These are phyloP conservation scores for Heterodera schachtii DNA, from an alignment of 1,140 invertebrate genomes.

Conservation along the genomic window DNA sequence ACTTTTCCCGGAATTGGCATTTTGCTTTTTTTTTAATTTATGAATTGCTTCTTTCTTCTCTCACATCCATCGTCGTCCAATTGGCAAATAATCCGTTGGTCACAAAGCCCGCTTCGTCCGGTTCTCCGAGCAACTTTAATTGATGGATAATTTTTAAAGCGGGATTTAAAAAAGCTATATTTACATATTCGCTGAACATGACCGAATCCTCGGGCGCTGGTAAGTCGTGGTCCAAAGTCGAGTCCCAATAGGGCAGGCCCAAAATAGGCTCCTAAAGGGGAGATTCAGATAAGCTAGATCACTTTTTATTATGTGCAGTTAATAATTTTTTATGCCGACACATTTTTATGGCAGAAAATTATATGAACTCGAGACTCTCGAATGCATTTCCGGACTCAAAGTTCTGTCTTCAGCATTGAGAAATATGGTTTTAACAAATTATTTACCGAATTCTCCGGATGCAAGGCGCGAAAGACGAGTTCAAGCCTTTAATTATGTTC, in stretches of 20 bases:
- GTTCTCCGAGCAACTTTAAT: slow-evolving; percentile 60
- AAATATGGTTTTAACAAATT: neutral
- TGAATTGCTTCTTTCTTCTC: neutral
- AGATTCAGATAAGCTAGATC: neutral
- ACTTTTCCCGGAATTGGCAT: too few species aligned
- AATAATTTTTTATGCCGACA: too few species aligned
- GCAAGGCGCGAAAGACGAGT: slow-evolving; percentile 44
- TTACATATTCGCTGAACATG: slow-evolving; percentile 57
- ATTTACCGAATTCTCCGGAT: slow-evolving; percentile 43
- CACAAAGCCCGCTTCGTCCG: slow-evolving; percentile 49
- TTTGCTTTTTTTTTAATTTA: neutral
- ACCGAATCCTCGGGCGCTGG: slow-evolving; percentile 64
- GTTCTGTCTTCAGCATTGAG: too few species aligned
- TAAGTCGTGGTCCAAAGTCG: slow-evolving; percentile 64
- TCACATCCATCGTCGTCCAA: slow-evolving; percentile 58
- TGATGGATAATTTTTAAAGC: neutral
- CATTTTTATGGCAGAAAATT: too few species aligned
- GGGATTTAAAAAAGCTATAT: neutral
- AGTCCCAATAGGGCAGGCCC: slow-evolving; percentile 68
- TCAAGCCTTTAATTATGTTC: too few species aligned
- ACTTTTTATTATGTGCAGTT: too few species aligned
- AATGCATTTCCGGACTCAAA: too few species aligned
- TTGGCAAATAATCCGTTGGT: slow-evolving; percentile 53
- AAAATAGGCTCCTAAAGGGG: slow-evolving; percentile 49
- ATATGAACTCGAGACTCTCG: too few species aligned